phyloP scores from a whole-genome alignment of 2,888 invertebrate species.

The Synanthedon vespiformis region DNA sequence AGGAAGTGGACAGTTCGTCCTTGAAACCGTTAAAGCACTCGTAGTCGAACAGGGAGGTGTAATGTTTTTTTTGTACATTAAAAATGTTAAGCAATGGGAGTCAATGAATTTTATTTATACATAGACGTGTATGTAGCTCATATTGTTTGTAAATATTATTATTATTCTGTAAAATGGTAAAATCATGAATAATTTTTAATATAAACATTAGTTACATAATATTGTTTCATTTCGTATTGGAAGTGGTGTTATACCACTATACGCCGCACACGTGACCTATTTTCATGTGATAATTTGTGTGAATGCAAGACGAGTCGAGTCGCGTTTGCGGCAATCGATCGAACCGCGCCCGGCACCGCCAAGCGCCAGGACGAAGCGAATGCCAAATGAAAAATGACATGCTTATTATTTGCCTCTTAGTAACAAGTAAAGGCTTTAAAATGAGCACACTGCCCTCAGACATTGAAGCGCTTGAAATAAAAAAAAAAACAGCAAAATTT shows the following conservation, averaged over 20 bases:
- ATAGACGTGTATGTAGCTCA: conserved; percentile 61
- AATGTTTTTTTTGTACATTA: conserved; percentile 56
- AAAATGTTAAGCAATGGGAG: conserved; percentile 51
- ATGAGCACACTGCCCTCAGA: no score
- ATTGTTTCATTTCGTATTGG: conserved; percentile 49
- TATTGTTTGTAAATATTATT: conserved; percentile 68
- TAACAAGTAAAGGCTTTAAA: no score
- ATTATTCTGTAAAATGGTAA: conserved; percentile 66
- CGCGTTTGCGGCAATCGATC: conserved; percentile 44
- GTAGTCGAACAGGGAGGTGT: not conserved
- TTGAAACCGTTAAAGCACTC: no score
- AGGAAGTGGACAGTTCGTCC: no score
- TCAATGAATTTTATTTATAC: conserved; percentile 69
- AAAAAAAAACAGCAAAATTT: no score
- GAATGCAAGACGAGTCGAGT: conserved; percentile 22
- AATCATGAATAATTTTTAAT: conserved; percentile 68
- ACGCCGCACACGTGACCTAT: not conserved
- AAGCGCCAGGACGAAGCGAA: conserved; percentile 24
- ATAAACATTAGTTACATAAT: conserved; percentile 66
- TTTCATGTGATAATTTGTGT: conserved; percentile 3
- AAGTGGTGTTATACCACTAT: no score
- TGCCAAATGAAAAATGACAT: conserved; percentile 37
- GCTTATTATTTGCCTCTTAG: conserved; percentile 5
- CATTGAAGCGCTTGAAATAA: no score
- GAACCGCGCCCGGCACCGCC: conserved; percentile 48